Evolutionary conservation across 2,888 invertebrate species (phyloP), one percentile per base, ranked within the genome.

Genomic region (Neria commutata): DNA sequence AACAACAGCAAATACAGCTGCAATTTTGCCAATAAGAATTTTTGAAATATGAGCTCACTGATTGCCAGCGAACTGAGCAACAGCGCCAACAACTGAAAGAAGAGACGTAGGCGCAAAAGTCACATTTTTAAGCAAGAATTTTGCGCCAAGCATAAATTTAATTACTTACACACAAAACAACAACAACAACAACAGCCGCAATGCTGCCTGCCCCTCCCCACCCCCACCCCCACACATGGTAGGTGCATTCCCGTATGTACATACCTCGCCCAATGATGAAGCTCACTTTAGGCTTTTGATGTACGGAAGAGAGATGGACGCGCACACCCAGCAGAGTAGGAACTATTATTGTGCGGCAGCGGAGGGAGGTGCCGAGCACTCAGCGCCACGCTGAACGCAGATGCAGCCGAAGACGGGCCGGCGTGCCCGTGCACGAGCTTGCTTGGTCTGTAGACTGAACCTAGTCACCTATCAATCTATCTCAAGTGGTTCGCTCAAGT

Each of bases 401-500:
- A n/a, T n/a, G n/a, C n/a, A n/a, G n/a, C n/a, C n/a, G n/a, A n/a
- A n/a, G n/a, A n/a, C n/a, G n/a, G n/a, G n/a, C n/a, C n/a, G n/a
- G n/a, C n/a, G n/a, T n/a, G n/a, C n/a, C n/a, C n/a, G n/a, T n/a
- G n/a, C n/a, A n/a, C n/a, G n/a, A n/a, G n/a, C n/a, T n/a, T n/a
- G 47, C 29, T 21, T 33, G 21, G 37, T 26, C 19, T 61, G 67
- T 64, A 53, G 55, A 59, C 62, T 74, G 75, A 76, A 76, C 76
- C 72, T 67, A 68, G 75, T 73, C 76, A 76, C 74, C 75, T 76
- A 75, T 75, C 74, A 75, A 75, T 75, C 77, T 69, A 76, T 74
- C 66, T 64, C 54, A 50, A 62, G 60, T 63, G 58, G 54, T 54
- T 62, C 63, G n/a, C n/a, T 75, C 72, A 73, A 74, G 74, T 74